Base-by-base conservation (phyloP, 2,113 vertebrate genomes). In the Petrocephalus microphthalmus region DNA sequence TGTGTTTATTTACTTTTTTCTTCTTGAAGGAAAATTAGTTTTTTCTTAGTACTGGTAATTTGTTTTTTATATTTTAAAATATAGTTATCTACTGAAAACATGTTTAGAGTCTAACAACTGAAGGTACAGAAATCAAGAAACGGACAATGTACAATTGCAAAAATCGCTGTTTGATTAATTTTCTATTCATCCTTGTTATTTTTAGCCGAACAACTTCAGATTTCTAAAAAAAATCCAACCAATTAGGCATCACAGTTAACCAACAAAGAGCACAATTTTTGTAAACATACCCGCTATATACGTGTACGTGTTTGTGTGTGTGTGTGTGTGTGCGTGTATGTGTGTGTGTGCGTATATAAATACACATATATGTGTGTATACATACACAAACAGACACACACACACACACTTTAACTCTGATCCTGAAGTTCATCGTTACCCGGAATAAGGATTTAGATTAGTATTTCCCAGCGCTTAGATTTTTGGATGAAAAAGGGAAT, bases 221-320 rank as follows among this genome's bases (percentile, higher is more conserved):
- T 87, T 89, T 53, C 2, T 20, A 7, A 22, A 60, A 60, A 67
- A 74, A 57, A 7, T 45, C 45, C 54, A 17, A 89, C 81, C 37
- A 84, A 52, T 20, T 56, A 83, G 88, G 74, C 83, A 81, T 87
- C 22, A 84, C 29, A 60, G 60, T 53, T 60, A 60, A 86, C 82
- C 47, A 51, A 87, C 3, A 67, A 88, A 90, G 89, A 90, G 90
- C 88, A 90, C 90, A 90, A 90, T 90, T 90, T 90, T 90, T 86
- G 53, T 22, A 83, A 85, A 64, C 49, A 54, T 85, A 52, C 25
- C 81, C 47, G 19, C 37, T 47, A n/a, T 49, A 49, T n/a, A n/a
- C 78, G 19, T 19, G 22, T 64, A 22, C 2, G 42, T 42, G 3
- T 42, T 42, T 1, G 29, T 81, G 5, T 81, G 19, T 42, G 1